Base-by-base conservation (phyloP, 2,797 vertebrate genomes). In the Gorsachius magnificus region DNA sequence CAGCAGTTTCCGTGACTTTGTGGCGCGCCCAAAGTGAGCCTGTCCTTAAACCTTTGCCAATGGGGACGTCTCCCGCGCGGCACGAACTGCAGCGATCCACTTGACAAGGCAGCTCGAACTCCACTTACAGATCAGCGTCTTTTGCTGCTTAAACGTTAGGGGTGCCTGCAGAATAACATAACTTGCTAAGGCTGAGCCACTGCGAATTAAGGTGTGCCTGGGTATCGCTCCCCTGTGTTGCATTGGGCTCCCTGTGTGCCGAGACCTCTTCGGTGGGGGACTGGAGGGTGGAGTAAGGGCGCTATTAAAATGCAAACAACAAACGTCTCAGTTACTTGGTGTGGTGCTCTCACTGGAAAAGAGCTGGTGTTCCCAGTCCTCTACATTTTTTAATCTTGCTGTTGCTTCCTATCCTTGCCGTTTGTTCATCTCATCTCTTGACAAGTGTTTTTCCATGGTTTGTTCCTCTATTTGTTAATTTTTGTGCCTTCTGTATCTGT, bases 381-480 rank as follows among this genome's bases (percentile, higher is more conserved):
- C 70, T 46, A 2, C 87, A 25, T n/a, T 51, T 90, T 60, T 69
- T n/a, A 3, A 74, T 57, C 25, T 82, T 74, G 22, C 33, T 61
- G n/a, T 57, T 78, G 24, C 15, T 64, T 93, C 25, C 41, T 84
- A 2, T 64, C 64, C 43, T 86, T 83, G 45, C 50, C 29, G 11
- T 90, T 93, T 19, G 8, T 48, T 77, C 25, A n/a, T 51, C 81
- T 89, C 9, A 25, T 79, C 54, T 45, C 19, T 60, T 85, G 64
- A 16, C 63, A 74, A 80, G 25, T 54, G 36, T 56, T 92, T 80
- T 90, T 83, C 66, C 33, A 4, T 16, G 28, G 24, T 53, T 76
- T 70, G 45, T 93, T 95, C 71, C 77, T 87, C 83, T 83, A 2
- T 89, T 53, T 83, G 53, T 83, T 83, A 36, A 81, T 93, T 82